A percentile compares a stretch with the other conserved stretches of the same genome.
Conservation (phyloP, 2,113 vertebrate species). For the Pandion haliaetus region DNA sequence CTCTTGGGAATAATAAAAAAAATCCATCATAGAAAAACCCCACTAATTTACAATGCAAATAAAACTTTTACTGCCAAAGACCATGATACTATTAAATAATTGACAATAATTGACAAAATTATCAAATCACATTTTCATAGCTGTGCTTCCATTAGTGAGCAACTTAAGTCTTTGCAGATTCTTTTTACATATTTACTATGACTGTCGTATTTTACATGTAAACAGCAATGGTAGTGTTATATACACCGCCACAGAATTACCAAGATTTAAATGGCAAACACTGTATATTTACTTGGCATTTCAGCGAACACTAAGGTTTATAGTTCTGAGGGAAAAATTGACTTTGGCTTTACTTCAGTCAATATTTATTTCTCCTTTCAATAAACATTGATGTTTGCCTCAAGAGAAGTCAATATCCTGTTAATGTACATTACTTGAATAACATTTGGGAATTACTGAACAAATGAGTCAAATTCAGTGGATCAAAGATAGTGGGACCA, state of each 20-base stretch:
- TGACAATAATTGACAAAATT: not conserved
- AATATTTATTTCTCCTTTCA: constrained; percentile 57
- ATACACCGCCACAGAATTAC: not conserved
- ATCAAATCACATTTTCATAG: not conserved
- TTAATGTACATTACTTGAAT: constrained; percentile 49
- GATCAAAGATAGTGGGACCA: not conserved
- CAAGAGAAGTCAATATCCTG: constrained; percentile 55
- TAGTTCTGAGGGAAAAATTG: constrained; percentile 33
- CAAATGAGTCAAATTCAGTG: constrained; percentile 27
- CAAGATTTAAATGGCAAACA: not conserved
- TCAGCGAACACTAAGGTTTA: constrained; percentile 23
- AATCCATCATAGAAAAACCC: not conserved
- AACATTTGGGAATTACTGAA: constrained; percentile 54
- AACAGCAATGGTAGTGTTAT: not conserved
- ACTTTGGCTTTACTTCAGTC: constrained; percentile 40
- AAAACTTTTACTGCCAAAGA: not conserved
- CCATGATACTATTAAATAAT: not conserved
- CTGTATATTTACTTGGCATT: constrained; percentile 13
- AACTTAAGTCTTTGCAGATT: not conserved
- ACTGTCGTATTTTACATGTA: not conserved
- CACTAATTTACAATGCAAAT: not conserved
- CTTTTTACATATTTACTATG: not conserved
- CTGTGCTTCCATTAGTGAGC: not conserved
- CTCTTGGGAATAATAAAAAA: not conserved
- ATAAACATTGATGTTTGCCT: constrained; percentile 56